A percentile compares a stretch with the other conserved stretches of the same genome.
Conservation (phyloP, 2,797 vertebrate genomes). For the Ptychobarbus kaznakovi region DNA sequence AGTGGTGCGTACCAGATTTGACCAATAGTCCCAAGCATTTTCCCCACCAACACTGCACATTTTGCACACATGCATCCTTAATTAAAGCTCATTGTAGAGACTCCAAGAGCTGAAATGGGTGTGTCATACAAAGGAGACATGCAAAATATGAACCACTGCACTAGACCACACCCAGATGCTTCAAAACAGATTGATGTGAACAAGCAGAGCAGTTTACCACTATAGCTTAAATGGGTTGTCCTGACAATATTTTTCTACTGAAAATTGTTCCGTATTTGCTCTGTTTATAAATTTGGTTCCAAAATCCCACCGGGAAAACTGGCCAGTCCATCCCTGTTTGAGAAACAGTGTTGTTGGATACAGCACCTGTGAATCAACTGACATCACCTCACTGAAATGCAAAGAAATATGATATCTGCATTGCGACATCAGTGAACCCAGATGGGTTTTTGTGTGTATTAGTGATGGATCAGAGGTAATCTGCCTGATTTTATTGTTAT, state of each 20-base stretch:
- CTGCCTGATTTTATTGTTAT: not conserved
- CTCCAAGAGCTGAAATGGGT: not conserved
- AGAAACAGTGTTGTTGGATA: conserved; percentile 21
- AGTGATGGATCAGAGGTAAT: conserved; percentile 75
- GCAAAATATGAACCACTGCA: not conserved
- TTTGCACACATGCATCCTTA: not conserved
- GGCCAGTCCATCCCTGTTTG: not conserved
- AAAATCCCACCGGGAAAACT: not conserved
- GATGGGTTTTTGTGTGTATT: conserved; percentile 10
- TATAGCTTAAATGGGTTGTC: not conserved
- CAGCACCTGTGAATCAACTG: conserved; percentile 34
- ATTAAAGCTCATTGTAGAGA: not conserved
- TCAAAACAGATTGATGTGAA: not conserved
- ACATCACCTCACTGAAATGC: conserved; percentile 31
- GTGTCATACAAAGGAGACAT: not conserved
- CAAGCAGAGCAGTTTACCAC: not conserved
- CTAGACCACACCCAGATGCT: not conserved
- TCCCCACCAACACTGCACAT: not conserved
- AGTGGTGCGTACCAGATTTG: conserved; percentile 82
- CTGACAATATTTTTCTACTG: not conserved
- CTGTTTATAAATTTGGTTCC: not conserved
- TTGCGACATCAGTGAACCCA: conserved; percentile 24
- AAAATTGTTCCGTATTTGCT: not conserved
- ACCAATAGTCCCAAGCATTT: not conserved
- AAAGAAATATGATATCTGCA: conserved; percentile 22